Conservation (phyloP, 1,140 invertebrate genomes). For the Bursaphelenchus mucronatus region DNA sequence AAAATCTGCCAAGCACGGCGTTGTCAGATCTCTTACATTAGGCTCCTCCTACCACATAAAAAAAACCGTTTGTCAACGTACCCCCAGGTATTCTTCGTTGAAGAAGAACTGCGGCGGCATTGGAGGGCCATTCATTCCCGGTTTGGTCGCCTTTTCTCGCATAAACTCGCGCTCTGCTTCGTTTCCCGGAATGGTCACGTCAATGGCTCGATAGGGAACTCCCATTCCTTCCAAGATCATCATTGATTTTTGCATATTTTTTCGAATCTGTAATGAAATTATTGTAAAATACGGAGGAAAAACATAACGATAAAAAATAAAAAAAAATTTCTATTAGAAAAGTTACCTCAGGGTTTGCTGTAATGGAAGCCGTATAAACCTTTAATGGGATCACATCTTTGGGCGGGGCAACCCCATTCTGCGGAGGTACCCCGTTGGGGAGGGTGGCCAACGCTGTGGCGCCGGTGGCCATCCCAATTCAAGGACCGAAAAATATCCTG, state of each 20-base stretch:
- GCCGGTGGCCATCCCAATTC: too few species aligned
- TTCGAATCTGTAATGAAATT: slow-evolving; percentile 17
- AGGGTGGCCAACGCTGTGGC: too few species aligned
- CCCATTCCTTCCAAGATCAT: slow-evolving; percentile 9
- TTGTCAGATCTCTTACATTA: too few species aligned
- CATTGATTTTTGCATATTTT: slow-evolving; percentile 1
- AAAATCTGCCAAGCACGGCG: too few species aligned
- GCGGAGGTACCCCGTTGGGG: too few species aligned
- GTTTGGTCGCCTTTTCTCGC: slow-evolving; percentile 11
- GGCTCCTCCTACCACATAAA: too few species aligned
- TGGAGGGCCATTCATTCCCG: neutral
- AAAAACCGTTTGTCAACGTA: neutral
- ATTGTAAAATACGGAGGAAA: neutral
- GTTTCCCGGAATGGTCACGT: slow-evolving; percentile 6
- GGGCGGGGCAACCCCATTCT: too few species aligned
- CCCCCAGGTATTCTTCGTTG: slow-evolving; percentile 19
- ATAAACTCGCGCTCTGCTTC: slow-evolving; percentile 15
- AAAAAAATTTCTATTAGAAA: neutral
- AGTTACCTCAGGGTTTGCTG: neutral
- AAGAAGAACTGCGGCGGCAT: slow-evolving; percentile 17
- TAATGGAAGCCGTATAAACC: slow-evolving; percentile 14
- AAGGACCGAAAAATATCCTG: too few species aligned
- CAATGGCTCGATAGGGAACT: slow-evolving; percentile 2
- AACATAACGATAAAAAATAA: too few species aligned
- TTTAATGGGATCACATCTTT: slow-evolving; percentile 2